Base-by-base conservation (phyloP, 2,888 invertebrate genomes). In the Yponomeuta sedellus region DNA sequence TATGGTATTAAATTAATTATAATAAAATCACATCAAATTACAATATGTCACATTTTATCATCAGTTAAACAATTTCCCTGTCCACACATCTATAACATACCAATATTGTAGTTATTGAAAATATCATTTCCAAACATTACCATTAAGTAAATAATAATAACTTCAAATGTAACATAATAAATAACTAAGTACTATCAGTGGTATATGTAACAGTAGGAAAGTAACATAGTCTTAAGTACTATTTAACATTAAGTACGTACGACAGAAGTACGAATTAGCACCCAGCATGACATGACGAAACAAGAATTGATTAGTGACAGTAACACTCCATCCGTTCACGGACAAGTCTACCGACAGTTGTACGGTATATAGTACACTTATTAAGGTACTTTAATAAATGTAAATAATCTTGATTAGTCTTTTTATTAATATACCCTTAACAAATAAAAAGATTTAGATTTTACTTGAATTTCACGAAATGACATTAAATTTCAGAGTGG, bases 201-300 rank as follows among this genome's bases (percentile, higher is more conserved):
- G 25, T 22, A 59, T 59, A 59, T 1, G 44, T 52, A 52, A 52
- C 44, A 52, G 16, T 52, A 52, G 44, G 44, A 52, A 52, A 52
- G 44, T 52, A 52, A 52, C 12, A 52, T 59, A 22, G 20, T 16
- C 59, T 59, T 11, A 59, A 59, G 62, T 39, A 62, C 34, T 75
- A 68, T 75, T 77, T 76, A 80, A 72, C 71, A 72, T 79, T 80
- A 76, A 79, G 82, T 83, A 83, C 82, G 82, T 83, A 83, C 82
- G 75, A 74, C 69, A 72, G 73, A 71, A 71, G 20, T 11, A 59
- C 20, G 72, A 71, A 73, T 68, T 75, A 77, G 84, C 83, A 83
- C 84, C 81, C 72, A 70, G 69, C 67, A 74, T 73, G 70, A 34
- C 34, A 34, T 70, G 71, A 73, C 71, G 34, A 58, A 44, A 66